These are phyloP conservation scores for Mastigias papua DNA, from an alignment of 30 jellyfish, hydroid and myxozoan genomes.

Conservation along the genomic window DNA sequence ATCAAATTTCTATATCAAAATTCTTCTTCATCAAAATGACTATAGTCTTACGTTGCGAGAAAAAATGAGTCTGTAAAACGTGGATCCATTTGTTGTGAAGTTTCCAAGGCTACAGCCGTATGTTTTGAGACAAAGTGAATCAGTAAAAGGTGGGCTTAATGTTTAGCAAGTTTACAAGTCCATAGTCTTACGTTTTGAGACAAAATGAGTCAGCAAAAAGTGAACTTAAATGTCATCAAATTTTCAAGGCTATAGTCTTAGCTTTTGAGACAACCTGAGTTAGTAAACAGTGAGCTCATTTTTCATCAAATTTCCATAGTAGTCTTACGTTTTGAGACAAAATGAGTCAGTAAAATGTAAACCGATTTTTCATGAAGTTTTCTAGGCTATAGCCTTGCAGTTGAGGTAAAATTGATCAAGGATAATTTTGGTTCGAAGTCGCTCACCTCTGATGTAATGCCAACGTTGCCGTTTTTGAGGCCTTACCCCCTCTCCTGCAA, in stretches of 20 bases:
- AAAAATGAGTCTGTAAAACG: not conserved
- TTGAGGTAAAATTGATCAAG: not conserved
- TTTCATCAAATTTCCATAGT: not conserved
- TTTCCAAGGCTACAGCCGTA: not conserved
- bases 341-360: not conserved
- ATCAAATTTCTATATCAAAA: no score
- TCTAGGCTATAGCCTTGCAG: not conserved
- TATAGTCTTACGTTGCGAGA: not conserved
- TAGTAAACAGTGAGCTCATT: not conserved
- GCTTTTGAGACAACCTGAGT: not conserved
- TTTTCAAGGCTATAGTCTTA: not conserved
- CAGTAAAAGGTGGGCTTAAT: not conserved
- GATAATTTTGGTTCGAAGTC: no score
- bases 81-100: not conserved
- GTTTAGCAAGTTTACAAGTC: not conserved
- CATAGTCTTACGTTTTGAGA: slow-evolving; percentile 2
- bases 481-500: no score
- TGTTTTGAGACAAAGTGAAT: not conserved
- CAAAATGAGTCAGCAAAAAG: not conserved
- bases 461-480: no score
- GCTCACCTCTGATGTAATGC: no score
- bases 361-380: not conserved
- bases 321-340: not conserved
- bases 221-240: not conserved
- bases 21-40: no score